phyloP scores from a whole-genome alignment of 2,888 invertebrate genomes.

The Melieria picta region DNA sequence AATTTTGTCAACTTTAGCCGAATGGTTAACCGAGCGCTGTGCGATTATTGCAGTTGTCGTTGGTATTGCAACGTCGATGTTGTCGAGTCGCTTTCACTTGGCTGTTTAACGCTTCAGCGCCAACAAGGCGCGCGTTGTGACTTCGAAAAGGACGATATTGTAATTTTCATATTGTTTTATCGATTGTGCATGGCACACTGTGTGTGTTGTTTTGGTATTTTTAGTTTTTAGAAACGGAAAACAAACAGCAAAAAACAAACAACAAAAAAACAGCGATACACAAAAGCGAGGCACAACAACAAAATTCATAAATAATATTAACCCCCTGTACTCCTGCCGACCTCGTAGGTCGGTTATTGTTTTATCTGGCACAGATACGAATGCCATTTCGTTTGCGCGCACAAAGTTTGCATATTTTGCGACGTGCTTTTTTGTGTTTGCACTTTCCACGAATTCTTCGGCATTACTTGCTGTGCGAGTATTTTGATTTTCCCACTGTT shows the following conservation, averaged over 20 bases:
- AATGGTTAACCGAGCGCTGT: constrained; percentile 4
- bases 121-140: constrained; percentile 34
- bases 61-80: constrained; percentile 16
- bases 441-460: neutral
- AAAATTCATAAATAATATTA: constrained; percentile 26
- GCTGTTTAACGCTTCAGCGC: constrained; percentile 34
- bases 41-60: constrained; percentile 10
- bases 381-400: neutral
- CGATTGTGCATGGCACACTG: constrained; percentile 52
- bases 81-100: constrained; percentile 29
- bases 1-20: constrained; percentile 13
- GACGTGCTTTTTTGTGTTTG: too few relatives aligned
- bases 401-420: too few relatives aligned
- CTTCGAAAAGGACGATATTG: constrained; percentile 39
- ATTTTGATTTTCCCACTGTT: constrained; percentile 5
- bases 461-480: neutral
- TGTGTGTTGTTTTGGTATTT: constrained; percentile 40
- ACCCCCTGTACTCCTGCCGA: constrained; percentile 1
- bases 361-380: neutral
- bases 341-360: neutral
- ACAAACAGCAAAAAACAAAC: constrained; percentile 13
- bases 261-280: constrained; percentile 4
- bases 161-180: constrained; percentile 58
- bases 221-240: constrained; percentile 18
- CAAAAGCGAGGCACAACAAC: neutral